A percentile compares a stretch with the other conserved stretches of the same genome.
Evolutionary conservation across 1,140 invertebrate genomes (phyloP).

Genomic region (Zaprionus camerounensis): DNA sequence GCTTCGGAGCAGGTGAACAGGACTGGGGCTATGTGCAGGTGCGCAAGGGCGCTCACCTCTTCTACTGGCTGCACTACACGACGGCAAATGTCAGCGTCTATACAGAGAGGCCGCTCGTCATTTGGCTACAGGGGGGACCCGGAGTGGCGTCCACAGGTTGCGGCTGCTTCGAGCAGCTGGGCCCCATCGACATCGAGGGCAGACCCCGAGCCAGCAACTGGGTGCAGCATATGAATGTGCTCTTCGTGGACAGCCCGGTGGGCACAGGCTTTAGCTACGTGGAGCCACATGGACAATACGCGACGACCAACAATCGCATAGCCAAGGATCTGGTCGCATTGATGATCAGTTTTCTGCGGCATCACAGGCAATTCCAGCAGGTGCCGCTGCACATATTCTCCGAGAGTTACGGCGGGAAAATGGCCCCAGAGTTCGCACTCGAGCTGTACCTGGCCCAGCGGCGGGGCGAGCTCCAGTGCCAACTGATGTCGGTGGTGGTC

Average conservation of each 20-base stretch:
- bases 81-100: slow-evolving; percentile 86
- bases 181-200: slow-evolving; percentile 88
- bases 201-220: slow-evolving; percentile 89
- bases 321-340: slow-evolving; percentile 91
- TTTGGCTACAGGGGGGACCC: slow-evolving; percentile 93
- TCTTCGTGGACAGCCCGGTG: slow-evolving; percentile 96
- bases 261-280: slow-evolving; percentile 94
- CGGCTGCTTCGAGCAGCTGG: slow-evolving; percentile 92
- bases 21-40: slow-evolving; percentile 90
- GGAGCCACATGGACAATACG: slow-evolving; percentile 85
- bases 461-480: slow-evolving; percentile 87
- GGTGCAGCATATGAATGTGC: slow-evolving; percentile 91
- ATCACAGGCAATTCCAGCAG: slow-evolving; percentile 87
- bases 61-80: slow-evolving; percentile 93
- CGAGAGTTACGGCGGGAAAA: slow-evolving; percentile 96
- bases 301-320: slow-evolving; percentile 89
- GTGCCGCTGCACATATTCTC: slow-evolving; percentile 93
- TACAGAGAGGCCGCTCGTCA: slow-evolving; percentile 88
- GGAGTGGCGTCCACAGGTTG: slow-evolving; percentile 91
- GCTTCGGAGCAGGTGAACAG: slow-evolving; percentile 86
- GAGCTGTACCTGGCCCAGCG: slow-evolving; percentile 86
- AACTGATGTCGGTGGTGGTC: slow-evolving; percentile 91
- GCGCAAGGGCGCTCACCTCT: slow-evolving; percentile 90
- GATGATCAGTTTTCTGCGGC: slow-evolving; percentile 87
- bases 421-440: slow-evolving; percentile 91